Base-by-base conservation (phyloP, 2,888 invertebrate genomes). In the Apamea monoglypha region DNA sequence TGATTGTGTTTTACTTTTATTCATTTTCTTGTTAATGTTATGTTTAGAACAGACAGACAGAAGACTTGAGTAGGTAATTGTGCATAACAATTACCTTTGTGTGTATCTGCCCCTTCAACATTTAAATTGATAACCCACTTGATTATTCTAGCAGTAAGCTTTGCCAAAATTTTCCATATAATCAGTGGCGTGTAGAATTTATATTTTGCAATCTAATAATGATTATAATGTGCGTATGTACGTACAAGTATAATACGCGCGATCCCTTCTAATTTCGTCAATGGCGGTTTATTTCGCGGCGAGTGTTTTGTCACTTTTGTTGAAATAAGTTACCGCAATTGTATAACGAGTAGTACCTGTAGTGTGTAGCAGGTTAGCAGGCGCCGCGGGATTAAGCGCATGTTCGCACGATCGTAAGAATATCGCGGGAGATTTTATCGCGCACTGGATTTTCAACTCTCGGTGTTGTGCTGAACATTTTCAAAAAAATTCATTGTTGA, bases 241-340 rank as follows among this genome's bases (percentile, higher is more conserved):
- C 76, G 76, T 77, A 71, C 79, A 82, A 80, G 78, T 78, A 80
- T 78, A 83, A 74, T 80, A 83, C 47, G 78, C 82, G 74, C 73
- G 81, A 82, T 83, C 87, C 89, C 86, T 89, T 90, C 89, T 85
- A 90, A 89, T 91, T 90, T 89, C 90, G 83, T 87, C 88, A 90
- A 91, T 82, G 74, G 83, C 80, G 78, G 80, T 87, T 84, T 74
- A 85, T 81, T 87, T 86, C 83, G 86, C 82, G 80, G 85, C 82
- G 67, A 75, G 44, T 83, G 84, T 88, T 89, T 90, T 88, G 87
- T 87, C 82, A 87, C 83, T 85, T 89, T 90, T 88, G 82, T 86
- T 87, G 90, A 86, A 90, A 87, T 88, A 87, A 79, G 74, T 88
- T 84, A 88, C 74, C 56, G 83, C 82, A 90, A 85, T 89, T 88